Base-by-base conservation (phyloP, 2,797 vertebrate species). In the Odontamblyopus lacepedii region DNA sequence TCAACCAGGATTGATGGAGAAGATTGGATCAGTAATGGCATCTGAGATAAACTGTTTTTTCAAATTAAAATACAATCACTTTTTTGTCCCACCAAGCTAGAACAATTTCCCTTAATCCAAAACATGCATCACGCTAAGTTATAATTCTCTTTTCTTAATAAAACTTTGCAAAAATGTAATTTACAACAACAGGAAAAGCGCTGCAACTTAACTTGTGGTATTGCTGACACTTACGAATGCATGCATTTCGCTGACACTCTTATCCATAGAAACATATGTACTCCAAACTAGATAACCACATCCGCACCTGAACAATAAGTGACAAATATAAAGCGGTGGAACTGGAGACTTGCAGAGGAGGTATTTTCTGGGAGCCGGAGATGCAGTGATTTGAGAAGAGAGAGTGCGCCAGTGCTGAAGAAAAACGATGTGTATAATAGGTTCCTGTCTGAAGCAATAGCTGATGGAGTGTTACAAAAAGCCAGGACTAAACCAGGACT, bases 371-470 rank as follows among this genome's bases (percentile, higher is more conserved):
- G 62, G 69, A 71, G 78, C 79, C 74, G 77, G 83, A 77, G 78
- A 85, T 83, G 48, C 74, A 71, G 70, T 16, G 78, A 82, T 82
- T 71, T 57, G 51, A 48, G 69, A 41, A 18, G 59, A 61, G 81
- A 26, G 73, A 63, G 62, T 51, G 82, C 78, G 86, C 84, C 87
- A 87, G 64, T 78, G 74, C 73, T n/a, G 66, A 87, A 86, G 87
- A 93, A 81, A 87, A 87, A 89, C 69, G 73, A 90, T 44, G 83
- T 89, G 83, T 75, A 67, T 78, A 83, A 87, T 82, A 65, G 82
- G 81, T 88, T 88, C 83, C 86, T 77, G 83, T 83, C 86, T 81
- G 71, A 74, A 68, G 80, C 72, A 83, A 81, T 59, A 76, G 80
- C 78, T 89, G 85, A 87, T 85, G 84, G 84, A 82, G 81, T 89